phyloP scores from a whole-genome alignment of 2,888 invertebrate genomes.

The Chrysolina oricalcia region DNA sequence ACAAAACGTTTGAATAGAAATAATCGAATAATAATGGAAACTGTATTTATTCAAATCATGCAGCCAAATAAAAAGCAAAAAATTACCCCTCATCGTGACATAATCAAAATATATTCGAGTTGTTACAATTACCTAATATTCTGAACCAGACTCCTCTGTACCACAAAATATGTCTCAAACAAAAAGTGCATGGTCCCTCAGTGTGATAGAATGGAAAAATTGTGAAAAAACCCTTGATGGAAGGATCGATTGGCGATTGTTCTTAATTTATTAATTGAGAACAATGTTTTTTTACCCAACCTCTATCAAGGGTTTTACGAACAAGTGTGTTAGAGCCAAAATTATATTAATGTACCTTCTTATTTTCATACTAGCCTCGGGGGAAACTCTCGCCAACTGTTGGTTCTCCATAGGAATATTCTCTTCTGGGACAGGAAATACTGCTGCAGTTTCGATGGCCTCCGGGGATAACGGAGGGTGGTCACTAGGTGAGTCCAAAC shows the following conservation, averaged over 20 bases:
- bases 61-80: slow-evolving; percentile 46
- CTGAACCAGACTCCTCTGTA: slow-evolving; percentile 26
- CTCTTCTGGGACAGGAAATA: slow-evolving; percentile 54
- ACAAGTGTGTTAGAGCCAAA: slow-evolving; percentile 63
- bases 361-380: slow-evolving; percentile 66
- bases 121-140: slow-evolving; percentile 32
- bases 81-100: slow-evolving; percentile 28
- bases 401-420: slow-evolving; percentile 58
- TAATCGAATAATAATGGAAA: slow-evolving; percentile 41
- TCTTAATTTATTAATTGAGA: not conserved
- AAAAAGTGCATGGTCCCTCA: slow-evolving; percentile 47
- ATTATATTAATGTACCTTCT: slow-evolving; percentile 69
- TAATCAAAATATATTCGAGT: slow-evolving; percentile 33
- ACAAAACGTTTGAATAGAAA: slow-evolving; percentile 54
- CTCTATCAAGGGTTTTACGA: slow-evolving; percentile 64
- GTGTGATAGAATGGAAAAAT: slow-evolving; percentile 36
- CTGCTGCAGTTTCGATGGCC: slow-evolving; percentile 64
- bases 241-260: not conserved
- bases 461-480: slow-evolving; percentile 69
- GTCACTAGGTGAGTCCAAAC: slow-evolving; percentile 71
- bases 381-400: slow-evolving; percentile 59
- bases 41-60: slow-evolving; percentile 42
- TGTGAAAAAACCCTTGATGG: slow-evolving; percentile 34
- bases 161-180: slow-evolving; percentile 4
- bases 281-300: slow-evolving; percentile 38